Evolutionary conservation across 2,888 invertebrate genomes (phyloP), one percentile per base, ranked within the genome.

Genomic region (Caenorhabditis macrosperma): DNA sequence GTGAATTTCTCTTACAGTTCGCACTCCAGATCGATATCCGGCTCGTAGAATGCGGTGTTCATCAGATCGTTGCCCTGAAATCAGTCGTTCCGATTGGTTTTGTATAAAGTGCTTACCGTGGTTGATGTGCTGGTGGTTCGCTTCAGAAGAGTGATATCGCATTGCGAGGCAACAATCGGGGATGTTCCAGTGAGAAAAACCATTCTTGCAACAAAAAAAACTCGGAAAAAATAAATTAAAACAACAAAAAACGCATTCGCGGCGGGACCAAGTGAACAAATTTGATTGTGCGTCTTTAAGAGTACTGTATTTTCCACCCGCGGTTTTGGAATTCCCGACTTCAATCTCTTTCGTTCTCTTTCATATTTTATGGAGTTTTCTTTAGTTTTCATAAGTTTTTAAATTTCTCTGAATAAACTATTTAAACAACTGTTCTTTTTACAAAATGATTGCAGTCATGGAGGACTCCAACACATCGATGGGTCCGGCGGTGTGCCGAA

Each of bases 401-500:
- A 22, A 28, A 20, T 30, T 24, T 24, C 41, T n/a, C n/a, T n/a
- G n/a, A n/a, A n/a, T n/a, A n/a, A n/a, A n/a, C n/a, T n/a, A n/a
- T 20, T 66, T 22, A 10, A 48, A 28, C 20, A 44, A 10, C n/a
- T 22, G 17, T 22, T 1, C 20, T 28, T 41, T 54, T 52, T 66
- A 5, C 54, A 63, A n/a, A n/a, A n/a, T n/a, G 63, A 20, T 46
- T n/a, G 50, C 54, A 54, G 44, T 20, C 24, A 74, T 74, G 74
- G 74, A 74, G 26, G 63, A 72, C 48, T 64, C 54, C 44, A 75
- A 82, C 75, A 71, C 60, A 22, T 82, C 82, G 35, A 35, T 80
- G 33, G 82, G 83, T 41, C 74, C 83, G 24, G 85, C 90, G 7
- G 89, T 91, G 38, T 93, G 93, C 84, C 91, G 93, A 54, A 93